Evolutionary conservation across 2,113 vertebrate species (phyloP).

Genomic region (Indicator indicator): DNA sequence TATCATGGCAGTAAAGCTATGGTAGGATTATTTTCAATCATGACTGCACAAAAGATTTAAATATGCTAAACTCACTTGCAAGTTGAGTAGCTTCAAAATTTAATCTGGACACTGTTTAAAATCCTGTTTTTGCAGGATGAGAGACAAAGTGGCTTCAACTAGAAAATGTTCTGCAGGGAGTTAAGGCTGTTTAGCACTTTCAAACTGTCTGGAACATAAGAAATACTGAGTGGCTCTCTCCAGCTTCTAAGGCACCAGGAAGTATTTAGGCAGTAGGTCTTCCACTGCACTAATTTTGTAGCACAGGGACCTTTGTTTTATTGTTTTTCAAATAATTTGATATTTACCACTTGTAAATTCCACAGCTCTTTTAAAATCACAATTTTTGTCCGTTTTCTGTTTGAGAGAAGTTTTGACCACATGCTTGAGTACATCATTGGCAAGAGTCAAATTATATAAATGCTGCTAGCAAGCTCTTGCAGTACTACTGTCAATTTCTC

Average conservation of each 20-base stretch:
- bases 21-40: neutral
- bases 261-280: neutral
- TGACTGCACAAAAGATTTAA: neutral
- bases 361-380: neutral
- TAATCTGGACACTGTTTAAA: neutral
- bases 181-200: neutral
- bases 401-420: neutral
- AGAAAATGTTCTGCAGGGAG: neutral
- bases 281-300: neutral
- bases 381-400: neutral
- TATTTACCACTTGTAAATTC: neutral
- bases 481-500: neutral
- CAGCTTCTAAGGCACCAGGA: neutral
- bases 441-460: neutral
- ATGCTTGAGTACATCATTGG: neutral
- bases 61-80: neutral
- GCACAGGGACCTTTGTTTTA: neutral
- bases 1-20: neutral
- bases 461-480: neutral
- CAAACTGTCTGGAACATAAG: neutral
- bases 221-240: neutral
- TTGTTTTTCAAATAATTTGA: neutral
- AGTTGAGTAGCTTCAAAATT: neutral
- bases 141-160: neutral
- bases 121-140: neutral